A percentile compares a stretch with the other conserved stretches of the same genome.
phyloP scores from a whole-genome alignment of 1,140 invertebrate species.

The Helicoverpa zea region DNA sequence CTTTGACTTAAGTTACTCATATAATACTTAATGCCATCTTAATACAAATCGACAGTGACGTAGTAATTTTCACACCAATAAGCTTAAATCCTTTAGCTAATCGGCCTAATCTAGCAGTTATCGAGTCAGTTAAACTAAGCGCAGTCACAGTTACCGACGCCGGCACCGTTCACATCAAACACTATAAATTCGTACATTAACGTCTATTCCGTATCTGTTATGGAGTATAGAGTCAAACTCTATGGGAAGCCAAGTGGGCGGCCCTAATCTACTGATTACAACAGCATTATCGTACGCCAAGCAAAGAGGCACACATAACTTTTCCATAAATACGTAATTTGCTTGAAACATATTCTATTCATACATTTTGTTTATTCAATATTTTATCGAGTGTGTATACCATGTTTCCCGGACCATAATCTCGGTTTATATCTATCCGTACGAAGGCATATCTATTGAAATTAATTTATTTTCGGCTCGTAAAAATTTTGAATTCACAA shows the following conservation, averaged over 20 bases:
- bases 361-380: constrained; percentile 74
- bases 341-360: constrained; percentile 67
- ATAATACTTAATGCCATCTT: no score
- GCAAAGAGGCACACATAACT: constrained; percentile 69
- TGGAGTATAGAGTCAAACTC: constrained; percentile 60
- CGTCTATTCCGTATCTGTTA: constrained; percentile 53
- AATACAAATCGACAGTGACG: no score
- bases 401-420: constrained; percentile 57
- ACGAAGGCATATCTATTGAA: constrained; percentile 47
- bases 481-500: constrained; percentile 52
- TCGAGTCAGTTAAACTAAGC: constrained; percentile 25
- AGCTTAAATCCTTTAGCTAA: constrained; percentile 25
- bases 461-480: constrained; percentile 52
- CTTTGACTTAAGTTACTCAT: no score
- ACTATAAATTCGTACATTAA: constrained; percentile 56
- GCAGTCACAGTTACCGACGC: constrained; percentile 7
- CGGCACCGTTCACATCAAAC: constrained; percentile 35
- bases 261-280: constrained; percentile 78
- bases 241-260: constrained; percentile 73
- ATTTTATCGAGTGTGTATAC: constrained; percentile 68
- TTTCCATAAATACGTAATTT: constrained; percentile 76
- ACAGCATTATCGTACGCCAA: constrained; percentile 68
- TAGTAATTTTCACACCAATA: constrained; percentile 4
- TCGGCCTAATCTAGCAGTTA: constrained; percentile 34
- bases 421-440: constrained; percentile 53